Percentiles rank a stretch among this genome's conserved stretches.
Evolutionary conservation across 1,140 invertebrate genomes (phyloP).

Genomic region (Trichonephila inaurata): DNA sequence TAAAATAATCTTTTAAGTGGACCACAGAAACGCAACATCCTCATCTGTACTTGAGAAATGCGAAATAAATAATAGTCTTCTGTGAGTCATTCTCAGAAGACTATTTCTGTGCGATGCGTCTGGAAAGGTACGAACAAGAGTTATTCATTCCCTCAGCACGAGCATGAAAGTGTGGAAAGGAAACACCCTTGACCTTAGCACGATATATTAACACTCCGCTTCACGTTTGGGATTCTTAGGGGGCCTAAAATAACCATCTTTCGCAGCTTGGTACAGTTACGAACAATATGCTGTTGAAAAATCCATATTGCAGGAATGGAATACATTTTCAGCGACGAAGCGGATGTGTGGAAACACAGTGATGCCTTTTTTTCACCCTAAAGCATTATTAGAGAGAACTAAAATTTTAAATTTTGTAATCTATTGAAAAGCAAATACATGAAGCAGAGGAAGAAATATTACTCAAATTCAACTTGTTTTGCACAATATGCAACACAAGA

Average conservation of each 20-base stretch:
- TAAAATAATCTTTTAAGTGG: not conserved
- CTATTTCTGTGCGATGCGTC: not conserved
- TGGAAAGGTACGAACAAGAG: conserved; percentile 14
- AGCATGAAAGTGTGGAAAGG: not conserved
- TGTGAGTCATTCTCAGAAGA: not conserved
- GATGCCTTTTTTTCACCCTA: too few species aligned
- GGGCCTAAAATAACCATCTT: not conserved
- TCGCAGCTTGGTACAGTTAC: not conserved
- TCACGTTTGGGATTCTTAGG: not conserved
- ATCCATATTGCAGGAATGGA: not conserved
- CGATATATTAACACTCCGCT: not conserved
- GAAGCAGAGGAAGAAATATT: too few species aligned
- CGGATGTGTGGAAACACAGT: not conserved
- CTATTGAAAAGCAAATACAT: too few species aligned
- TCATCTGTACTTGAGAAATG: not conserved
- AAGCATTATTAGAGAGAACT: too few species aligned
- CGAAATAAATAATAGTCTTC: not conserved
- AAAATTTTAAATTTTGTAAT: too few species aligned
- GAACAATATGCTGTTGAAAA: not conserved
- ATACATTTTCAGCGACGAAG: not conserved
- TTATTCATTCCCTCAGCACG: not conserved
- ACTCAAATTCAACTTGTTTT: too few species aligned
- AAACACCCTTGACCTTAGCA: conserved; percentile 2
- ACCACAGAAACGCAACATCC: not conserved
- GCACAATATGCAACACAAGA: too few species aligned